A percentile compares a stretch with the other conserved stretches of the same genome.
These are phyloP conservation scores for human (Homo sapiens) DNA, from an alignment of 2,113 vertebrate species.

Conservation along the genomic window GRCh38 chr5:32407001-32407500, in stretches of 20 bases:
- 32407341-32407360: background rate
- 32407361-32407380: background rate
- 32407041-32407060: conserved; percentile 76
- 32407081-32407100: conserved; percentile 48
- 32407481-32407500: background rate
- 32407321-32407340: background rate
- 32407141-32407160: background rate
- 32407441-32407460: background rate
- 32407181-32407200: background rate
- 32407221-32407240: background rate
- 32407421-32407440: background rate
- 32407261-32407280: background rate
- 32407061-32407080: conserved; percentile 48
- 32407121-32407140: conserved; percentile 8
- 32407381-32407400: background rate
- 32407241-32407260: background rate
- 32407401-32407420: background rate
- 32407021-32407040: conserved; percentile 86
- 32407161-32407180: background rate
- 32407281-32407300: background rate
- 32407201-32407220: background rate
- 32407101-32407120: background rate
- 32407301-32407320: background rate
- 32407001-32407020: conserved; percentile 97
- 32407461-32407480: background rate